Evolutionary conservation across 2,113 vertebrate genomes (phyloP).

Genomic region (Strigops habroptila): DNA sequence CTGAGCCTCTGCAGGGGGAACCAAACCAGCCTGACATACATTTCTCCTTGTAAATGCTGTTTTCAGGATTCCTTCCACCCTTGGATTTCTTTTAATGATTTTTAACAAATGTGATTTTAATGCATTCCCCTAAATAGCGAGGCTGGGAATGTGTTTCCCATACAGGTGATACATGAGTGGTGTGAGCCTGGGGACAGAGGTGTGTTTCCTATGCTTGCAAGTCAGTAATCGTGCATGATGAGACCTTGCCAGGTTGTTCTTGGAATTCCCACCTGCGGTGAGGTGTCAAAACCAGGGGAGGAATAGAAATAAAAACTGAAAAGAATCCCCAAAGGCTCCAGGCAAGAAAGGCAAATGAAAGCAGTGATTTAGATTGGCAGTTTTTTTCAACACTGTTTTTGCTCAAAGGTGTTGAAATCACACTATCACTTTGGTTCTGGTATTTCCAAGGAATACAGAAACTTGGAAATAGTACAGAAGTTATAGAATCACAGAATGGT

Average conservation of each 20-base stretch:
- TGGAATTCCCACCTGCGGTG: neutral
- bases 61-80: neutral
- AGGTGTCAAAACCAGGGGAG: neutral
- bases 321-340: neutral
- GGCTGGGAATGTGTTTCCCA: neutral
- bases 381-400: neutral
- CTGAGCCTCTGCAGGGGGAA: neutral
- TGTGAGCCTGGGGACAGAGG: neutral
- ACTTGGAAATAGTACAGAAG: neutral
- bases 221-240: neutral
- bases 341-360: neutral
- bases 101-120: neutral
- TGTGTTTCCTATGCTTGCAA: neutral
- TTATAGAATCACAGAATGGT: neutral
- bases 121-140: neutral
- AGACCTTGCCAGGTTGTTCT: neutral
- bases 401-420: neutral
- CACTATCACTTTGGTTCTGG: neutral
- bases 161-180: neutral
- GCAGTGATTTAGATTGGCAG: neutral
- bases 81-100: neutral
- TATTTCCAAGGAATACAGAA: neutral
- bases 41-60: neutral
- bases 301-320: neutral
- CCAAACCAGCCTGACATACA: neutral